phyloP scores from a whole-genome alignment of 1,140 invertebrate species.

The Drosophila suzukii region DNA sequence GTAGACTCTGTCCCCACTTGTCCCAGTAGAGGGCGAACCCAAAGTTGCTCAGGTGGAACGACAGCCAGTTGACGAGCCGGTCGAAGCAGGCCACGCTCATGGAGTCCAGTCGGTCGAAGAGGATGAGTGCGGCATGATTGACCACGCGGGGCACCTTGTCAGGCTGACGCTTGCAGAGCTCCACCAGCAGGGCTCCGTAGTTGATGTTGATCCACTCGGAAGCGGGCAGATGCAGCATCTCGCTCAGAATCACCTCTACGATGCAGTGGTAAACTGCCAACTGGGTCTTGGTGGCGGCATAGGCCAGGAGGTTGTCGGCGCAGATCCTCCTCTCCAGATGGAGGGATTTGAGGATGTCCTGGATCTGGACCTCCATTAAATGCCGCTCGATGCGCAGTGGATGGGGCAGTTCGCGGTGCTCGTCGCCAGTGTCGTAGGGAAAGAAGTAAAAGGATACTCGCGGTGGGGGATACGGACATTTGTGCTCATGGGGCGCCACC shows the following conservation, averaged over 20 bases:
- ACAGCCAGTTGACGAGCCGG: constrained; percentile 98
- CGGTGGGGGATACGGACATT: constrained; percentile 94
- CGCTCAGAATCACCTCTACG: constrained; percentile 97
- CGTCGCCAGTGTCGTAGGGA: constrained; percentile 87
- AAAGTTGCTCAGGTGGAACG: constrained; percentile 99
- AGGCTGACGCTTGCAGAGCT: constrained; percentile 97
- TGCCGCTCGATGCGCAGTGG: constrained; percentile 98
- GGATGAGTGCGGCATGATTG: constrained; percentile 97
- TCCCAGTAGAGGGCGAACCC: constrained; percentile 97
- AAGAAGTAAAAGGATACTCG: constrained; percentile 96
- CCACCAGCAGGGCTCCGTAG: constrained; percentile 97
- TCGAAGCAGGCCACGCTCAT: constrained; percentile 99
- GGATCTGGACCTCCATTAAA: constrained; percentile 97
- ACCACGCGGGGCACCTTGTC: constrained; percentile 97
- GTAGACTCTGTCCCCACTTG: constrained; percentile 28
- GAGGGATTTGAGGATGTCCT: constrained; percentile 95
- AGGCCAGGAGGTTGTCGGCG: constrained; percentile 93
- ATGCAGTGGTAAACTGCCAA: constrained; percentile 98
- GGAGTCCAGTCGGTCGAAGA: constrained; percentile 97
- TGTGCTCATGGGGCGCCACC: constrained; percentile 91
- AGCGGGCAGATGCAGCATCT: constrained; percentile 96
- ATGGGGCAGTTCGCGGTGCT: constrained; percentile 91
- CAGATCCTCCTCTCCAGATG: constrained; percentile 96
- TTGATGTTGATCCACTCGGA: constrained; percentile 94
- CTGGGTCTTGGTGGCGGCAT: constrained; percentile 92